These are phyloP conservation scores for Toxotes lorentzi DNA, from an alignment of 2,797 vertebrate species.

Conservation along the genomic window DNA sequence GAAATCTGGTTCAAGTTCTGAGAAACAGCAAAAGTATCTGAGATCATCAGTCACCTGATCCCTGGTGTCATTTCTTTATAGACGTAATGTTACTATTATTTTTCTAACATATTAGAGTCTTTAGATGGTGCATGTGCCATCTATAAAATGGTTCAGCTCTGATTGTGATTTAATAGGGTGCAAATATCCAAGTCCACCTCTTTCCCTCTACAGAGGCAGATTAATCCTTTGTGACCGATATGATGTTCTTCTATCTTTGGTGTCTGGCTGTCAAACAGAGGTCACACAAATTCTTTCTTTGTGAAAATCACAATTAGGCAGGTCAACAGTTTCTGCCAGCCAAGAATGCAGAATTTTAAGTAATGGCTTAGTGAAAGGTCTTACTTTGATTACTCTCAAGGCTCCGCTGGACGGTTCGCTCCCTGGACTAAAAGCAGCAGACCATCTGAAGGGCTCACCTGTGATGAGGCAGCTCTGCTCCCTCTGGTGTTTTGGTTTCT, in stretches of 20 bases:
- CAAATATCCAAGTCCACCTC: neutral
- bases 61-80: neutral
- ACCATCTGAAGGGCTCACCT: conserved; percentile 12
- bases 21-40: neutral
- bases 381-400: conserved; percentile 49
- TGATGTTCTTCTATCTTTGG: neutral
- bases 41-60: neutral
- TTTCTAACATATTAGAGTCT: neutral
- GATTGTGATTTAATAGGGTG: conserved; percentile 18
- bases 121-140: neutral
- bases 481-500: too few species aligned
- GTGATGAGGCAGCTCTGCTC: too few species aligned
- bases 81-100: neutral
- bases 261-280: conserved; percentile 33
- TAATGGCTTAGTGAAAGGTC: conserved; percentile 42
- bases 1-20: neutral
- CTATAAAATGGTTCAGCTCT: neutral
- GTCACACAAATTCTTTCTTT: conserved; percentile 32
- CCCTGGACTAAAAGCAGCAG: conserved; percentile 18
- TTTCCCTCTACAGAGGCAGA: neutral
- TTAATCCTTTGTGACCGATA: conserved; percentile 16
- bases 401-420: conserved; percentile 3
- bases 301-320: conserved; percentile 36
- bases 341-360: conserved; percentile 34
- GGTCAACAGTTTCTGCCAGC: conserved; percentile 44